These are phyloP conservation scores for Mya arenaria DNA, from an alignment of 1,140 invertebrate species.

Conservation along the genomic window DNA sequence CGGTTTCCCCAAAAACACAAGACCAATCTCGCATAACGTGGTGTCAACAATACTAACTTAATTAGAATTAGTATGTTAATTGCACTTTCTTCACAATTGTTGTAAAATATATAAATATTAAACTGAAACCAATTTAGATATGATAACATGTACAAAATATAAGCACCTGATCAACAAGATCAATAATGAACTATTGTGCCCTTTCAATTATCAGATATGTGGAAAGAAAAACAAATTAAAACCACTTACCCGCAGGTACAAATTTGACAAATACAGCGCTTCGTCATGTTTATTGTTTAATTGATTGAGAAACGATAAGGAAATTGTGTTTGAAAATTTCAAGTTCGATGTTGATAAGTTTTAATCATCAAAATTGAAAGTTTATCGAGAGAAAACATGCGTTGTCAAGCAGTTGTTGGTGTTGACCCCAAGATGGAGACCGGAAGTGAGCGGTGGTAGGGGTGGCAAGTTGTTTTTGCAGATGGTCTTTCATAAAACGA, in stretches of 20 bases:
- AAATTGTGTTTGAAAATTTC: constrained; percentile 3
- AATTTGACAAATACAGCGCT: constrained; percentile 78
- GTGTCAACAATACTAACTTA: not conserved
- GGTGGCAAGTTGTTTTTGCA: constrained; percentile 43
- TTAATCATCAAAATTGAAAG: constrained; percentile 5
- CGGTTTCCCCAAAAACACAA: too few relatives aligned
- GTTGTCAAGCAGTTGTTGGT: constrained; percentile 52
- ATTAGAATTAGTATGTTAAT: not conserved
- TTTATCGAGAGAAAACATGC: constrained; percentile 35
- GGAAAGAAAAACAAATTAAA: not conserved
- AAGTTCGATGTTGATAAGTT: constrained; percentile 17
- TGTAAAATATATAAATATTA: not conserved
- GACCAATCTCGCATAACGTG: too few relatives aligned
- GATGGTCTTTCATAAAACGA: too few relatives aligned
- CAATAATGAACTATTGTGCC: not conserved
- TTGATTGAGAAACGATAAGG: not conserved
- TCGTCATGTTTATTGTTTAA: constrained; percentile 59
- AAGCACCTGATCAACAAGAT: not conserved
- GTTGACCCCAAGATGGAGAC: constrained; percentile 34
- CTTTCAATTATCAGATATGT: not conserved
- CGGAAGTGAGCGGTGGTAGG: constrained; percentile 54
- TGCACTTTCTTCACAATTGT: not conserved
- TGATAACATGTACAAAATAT: not conserved
- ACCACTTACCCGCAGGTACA: constrained; percentile 79
- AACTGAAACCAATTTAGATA: not conserved